phyloP scores from a whole-genome alignment of 2,888 invertebrate species.

The Drosophila mulleri region DNA sequence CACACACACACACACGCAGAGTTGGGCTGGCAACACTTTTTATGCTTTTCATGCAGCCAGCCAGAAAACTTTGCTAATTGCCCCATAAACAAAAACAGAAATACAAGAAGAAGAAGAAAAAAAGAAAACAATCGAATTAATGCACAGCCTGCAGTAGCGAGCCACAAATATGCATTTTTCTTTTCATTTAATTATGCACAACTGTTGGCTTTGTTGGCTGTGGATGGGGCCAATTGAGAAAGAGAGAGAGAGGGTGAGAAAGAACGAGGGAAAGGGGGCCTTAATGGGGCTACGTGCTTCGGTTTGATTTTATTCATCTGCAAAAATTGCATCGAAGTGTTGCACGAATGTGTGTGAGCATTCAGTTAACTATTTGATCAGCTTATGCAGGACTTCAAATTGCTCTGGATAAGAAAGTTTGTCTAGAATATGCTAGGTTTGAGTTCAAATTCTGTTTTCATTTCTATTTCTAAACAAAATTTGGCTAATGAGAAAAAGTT shows the following conservation, averaged over 20 bases:
- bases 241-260: neutral
- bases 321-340: neutral
- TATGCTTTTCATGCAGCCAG: conserved; percentile 51
- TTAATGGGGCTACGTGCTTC: conserved; percentile 6
- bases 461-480: neutral
- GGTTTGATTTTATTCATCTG: neutral
- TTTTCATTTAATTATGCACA: conserved; percentile 53
- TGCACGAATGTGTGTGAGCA: neutral
- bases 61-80: conserved; percentile 70
- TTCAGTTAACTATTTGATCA: conserved; percentile 3
- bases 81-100: conserved; percentile 54
- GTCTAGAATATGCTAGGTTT: neutral
- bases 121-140: conserved; percentile 46
- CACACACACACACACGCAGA: neutral
- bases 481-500: neutral
- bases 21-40: conserved; percentile 30
- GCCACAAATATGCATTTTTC: conserved; percentile 32
- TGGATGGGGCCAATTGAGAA: too few relatives aligned
- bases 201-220: neutral
- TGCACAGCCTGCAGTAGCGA: conserved; percentile 28
- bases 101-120: neutral
- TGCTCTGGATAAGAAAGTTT: neutral
- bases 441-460: neutral
- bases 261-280: neutral
- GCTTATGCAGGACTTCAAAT: neutral